phyloP scores from a whole-genome alignment of 2,888 invertebrate species.

The Aquatica leii region DNA sequence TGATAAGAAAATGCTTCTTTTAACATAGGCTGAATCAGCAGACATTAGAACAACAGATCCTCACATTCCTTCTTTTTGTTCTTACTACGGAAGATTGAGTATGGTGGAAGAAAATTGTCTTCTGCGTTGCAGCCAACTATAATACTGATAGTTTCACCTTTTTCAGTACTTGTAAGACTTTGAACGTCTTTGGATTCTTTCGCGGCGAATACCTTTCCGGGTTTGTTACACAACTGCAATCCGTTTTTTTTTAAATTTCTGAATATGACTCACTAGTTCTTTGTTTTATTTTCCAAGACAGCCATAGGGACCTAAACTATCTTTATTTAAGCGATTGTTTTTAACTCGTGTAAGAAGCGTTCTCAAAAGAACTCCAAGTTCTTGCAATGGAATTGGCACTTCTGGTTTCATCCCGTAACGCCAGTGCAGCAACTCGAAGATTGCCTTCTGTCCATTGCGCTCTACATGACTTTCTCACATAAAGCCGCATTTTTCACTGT shows the following conservation, averaged over 20 bases:
- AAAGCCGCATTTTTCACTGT: too few relatives aligned
- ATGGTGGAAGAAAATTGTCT: conserved; percentile 8
- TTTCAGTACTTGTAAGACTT: too few relatives aligned
- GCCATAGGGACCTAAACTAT: too few relatives aligned
- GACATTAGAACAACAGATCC: background rate
- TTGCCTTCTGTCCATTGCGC: background rate
- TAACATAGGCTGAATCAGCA: background rate
- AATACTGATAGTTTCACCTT: too few relatives aligned
- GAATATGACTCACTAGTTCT: background rate
- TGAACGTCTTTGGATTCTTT: too few relatives aligned
- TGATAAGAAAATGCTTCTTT: conserved; percentile 1
- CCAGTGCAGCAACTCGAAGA: background rate
- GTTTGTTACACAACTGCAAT: too few relatives aligned
- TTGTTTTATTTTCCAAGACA: background rate
- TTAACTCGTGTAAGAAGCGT: too few relatives aligned
- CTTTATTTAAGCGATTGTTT: too few relatives aligned
- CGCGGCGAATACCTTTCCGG: too few relatives aligned
- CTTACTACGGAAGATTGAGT: conserved; percentile 6
- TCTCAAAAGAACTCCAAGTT: too few relatives aligned
- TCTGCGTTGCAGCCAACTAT: conserved; percentile 8
- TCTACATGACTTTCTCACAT: too few relatives aligned
- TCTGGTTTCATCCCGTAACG: conserved; percentile 1
- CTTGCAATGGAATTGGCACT: background rate
- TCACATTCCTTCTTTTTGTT: background rate
- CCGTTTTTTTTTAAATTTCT: too few relatives aligned